A percentile compares a stretch with the other conserved stretches of the same genome.
Evolutionary conservation across 1,140 invertebrate species (phyloP).

Genomic region (Bemisia tabaci): DNA sequence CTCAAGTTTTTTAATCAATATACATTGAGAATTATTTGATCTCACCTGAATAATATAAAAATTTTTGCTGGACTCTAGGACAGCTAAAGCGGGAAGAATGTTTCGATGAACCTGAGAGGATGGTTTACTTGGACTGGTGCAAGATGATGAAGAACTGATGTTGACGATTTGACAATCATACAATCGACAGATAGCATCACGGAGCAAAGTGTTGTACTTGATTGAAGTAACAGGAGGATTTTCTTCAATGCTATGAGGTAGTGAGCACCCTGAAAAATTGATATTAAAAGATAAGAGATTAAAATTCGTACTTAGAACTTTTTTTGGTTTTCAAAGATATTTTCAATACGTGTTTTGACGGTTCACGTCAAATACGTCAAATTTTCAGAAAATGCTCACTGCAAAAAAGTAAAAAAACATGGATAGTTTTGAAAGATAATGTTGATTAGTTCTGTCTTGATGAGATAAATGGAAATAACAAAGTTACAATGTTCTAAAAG

Average conservation of each 20-base stretch:
- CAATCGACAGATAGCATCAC: background rate
- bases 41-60: slow-evolving; percentile 42
- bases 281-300: no score
- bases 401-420: no score
- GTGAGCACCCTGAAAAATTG: background rate
- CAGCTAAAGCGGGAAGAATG: slow-evolving; percentile 47
- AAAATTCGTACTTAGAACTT: no score
- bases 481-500: no score
- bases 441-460: no score
- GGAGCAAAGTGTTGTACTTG: background rate
- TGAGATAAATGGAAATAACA: no score
- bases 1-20: background rate
- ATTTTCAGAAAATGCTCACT: no score
- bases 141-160: background rate
- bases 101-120: slow-evolving; percentile 44
- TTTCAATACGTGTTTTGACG: no score
- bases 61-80: slow-evolving; percentile 51
- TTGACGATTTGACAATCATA: background rate
- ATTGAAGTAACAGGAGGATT: background rate
- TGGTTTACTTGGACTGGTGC: background rate
- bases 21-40: slow-evolving; percentile 2
- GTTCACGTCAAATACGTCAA: no score
- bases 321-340: no score
- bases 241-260: background rate
- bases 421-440: no score